These are phyloP conservation scores for Nerophis ophidion DNA, from an alignment of 2,113 vertebrate genomes.

Conservation along the genomic window DNA sequence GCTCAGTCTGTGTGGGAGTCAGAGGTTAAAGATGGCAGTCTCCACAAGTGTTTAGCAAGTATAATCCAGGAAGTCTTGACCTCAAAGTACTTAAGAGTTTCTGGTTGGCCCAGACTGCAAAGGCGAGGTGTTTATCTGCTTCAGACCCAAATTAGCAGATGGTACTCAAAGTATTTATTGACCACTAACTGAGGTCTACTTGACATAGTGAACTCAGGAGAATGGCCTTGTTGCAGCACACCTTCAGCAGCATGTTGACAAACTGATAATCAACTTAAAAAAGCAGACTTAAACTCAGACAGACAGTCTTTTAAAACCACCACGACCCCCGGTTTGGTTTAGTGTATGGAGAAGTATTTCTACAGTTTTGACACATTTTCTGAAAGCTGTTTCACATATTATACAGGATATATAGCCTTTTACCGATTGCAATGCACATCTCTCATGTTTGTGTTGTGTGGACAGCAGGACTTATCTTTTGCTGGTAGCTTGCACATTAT, in stretches of 20 bases:
- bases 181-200: constrained; percentile 1
- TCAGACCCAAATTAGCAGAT: constrained; percentile 12
- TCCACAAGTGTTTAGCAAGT: constrained; percentile 10
- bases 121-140: constrained; percentile 4
- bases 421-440: too few relatives aligned
- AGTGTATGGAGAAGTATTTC: too few relatives aligned
- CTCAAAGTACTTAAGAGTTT: constrained; percentile 19
- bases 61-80: constrained; percentile 23
- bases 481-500: too few relatives aligned
- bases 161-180: not conserved
- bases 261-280: constrained; percentile 23
- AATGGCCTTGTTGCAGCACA: not conserved
- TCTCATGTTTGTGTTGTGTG: too few relatives aligned
- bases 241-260: constrained; percentile 3
- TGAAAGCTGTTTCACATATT: too few relatives aligned
- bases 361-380: not conserved
- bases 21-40: constrained; percentile 4
- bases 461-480: too few relatives aligned
- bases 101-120: constrained; percentile 11
- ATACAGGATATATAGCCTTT: too few relatives aligned
- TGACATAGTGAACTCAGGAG: constrained; percentile 14
- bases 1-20: not conserved
- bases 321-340: not conserved
- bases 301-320: not conserved
- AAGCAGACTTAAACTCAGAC: constrained; percentile 6